These are phyloP conservation scores for Meandrina meandrites DNA, from an alignment of 92 coral and sea anemone genomes.

Conservation along the genomic window DNA sequence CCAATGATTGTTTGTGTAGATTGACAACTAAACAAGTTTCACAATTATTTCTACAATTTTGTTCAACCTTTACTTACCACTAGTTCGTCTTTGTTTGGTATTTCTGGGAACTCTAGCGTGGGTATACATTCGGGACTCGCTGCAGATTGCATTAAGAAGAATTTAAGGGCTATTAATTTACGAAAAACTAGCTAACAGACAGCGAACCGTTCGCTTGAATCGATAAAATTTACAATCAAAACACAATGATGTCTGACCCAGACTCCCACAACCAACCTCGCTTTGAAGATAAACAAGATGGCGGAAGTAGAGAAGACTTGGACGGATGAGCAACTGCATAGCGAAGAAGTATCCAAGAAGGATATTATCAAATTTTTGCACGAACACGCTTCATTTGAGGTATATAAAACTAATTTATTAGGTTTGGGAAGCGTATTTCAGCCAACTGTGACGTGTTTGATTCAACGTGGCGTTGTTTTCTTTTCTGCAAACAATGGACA, in stretches of 20 bases:
- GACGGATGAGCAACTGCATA: slow-evolving; percentile 79
- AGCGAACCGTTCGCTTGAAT: neutral
- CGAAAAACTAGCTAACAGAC: slow-evolving; percentile 14
- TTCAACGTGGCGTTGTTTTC: slow-evolving; percentile 6
- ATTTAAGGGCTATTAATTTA: neutral
- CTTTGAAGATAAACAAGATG: slow-evolving; percentile 66
- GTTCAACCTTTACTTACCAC: slow-evolving; percentile 63
- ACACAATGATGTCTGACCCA: slow-evolving; percentile 20
- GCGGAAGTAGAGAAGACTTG: slow-evolving; percentile 82
- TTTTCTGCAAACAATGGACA: slow-evolving; percentile 12
- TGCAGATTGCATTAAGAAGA: slow-evolving; percentile 72
- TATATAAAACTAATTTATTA: neutral
- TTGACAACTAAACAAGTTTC: neutral
- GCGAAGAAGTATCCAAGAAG: slow-evolving; percentile 97
- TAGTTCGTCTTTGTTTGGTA: slow-evolving; percentile 86
- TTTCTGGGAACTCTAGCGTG: slow-evolving; percentile 83
- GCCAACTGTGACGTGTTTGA: neutral
- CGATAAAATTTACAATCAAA: slow-evolving; percentile 6
- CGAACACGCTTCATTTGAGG: slow-evolving; percentile 92
- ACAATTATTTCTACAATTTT: no score
- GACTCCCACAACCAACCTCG: slow-evolving; percentile 50
- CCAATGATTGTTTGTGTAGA: neutral
- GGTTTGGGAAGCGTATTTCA: neutral
- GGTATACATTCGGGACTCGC: slow-evolving; percentile 56
- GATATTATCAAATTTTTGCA: slow-evolving; percentile 93